Base-by-base conservation (phyloP, 1,140 invertebrate species). In the Apolygus lucorum region DNA sequence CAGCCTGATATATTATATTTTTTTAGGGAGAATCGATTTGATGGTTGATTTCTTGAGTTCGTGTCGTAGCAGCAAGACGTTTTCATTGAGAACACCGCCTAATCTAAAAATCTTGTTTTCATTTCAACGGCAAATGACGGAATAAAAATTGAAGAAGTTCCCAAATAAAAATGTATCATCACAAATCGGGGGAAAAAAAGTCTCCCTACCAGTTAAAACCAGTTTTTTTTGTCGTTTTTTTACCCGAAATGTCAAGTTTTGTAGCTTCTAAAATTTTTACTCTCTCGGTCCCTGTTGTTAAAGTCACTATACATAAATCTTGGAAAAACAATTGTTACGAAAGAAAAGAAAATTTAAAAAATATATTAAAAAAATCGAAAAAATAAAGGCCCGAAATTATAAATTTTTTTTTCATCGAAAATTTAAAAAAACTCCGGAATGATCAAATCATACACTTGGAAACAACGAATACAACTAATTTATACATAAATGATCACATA, bases 401-500 rank as follows among this genome's bases (percentile, higher is more conserved):
- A 4, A 42, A 42, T 42, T 42, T 42, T 42, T 42, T 42, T n/a
- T n/a, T n/a, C n/a, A n/a, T n/a, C n/a, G n/a, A n/a, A n/a, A n/a
- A n/a, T n/a, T n/a, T n/a, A 49, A 34, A 63, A 66, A 66, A 66
- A 66, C 28, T 28, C 28, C 63, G 68, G 68, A 69, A 69, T 69
- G 68, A 64, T 69, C 68, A 69, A 68, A 68, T 68, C 67, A 68
- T 29, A 17, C 49, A 59, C 54, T 59, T 24, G 11, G 22, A 13
- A 67, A 52, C 21, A 66, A 70, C 68, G 62, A 59, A 66, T 70
- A 70, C 65, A 70, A 70, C 69, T 70, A 70, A 69, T 63, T 69
- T 49, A 69, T 69, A 69, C 63, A 63, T 68, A 64, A 69, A 69
- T 52, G 65, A 70, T 70, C 69, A 70, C 69, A 70, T 67, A 67